Conservation (phyloP, 2,797 vertebrate genomes). For the Mallotus villosus region DNA sequence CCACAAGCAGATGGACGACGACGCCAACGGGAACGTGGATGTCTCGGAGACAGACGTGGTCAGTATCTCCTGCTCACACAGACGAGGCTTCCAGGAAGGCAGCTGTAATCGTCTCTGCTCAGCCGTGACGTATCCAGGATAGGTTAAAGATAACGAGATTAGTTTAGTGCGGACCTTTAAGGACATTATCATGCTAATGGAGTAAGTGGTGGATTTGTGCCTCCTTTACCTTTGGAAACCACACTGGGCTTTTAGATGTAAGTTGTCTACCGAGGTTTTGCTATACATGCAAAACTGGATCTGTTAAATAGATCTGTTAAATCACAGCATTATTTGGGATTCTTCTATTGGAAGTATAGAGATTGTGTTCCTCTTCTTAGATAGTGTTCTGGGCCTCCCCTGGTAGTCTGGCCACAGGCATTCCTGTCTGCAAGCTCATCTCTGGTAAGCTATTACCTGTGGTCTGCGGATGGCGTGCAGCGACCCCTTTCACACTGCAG, state of each 20-base stretch:
- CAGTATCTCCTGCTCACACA: conserved; percentile 49
- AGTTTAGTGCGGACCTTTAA: conserved; percentile 33
- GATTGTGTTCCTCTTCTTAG: background rate
- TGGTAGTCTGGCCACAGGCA: background rate
- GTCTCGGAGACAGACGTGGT: conserved; percentile 94
- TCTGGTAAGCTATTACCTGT: background rate
- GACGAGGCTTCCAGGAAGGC: conserved; percentile 16
- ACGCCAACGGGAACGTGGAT: conserved; percentile 95
- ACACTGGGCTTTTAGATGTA: background rate
- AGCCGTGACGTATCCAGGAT: conserved; percentile 15
- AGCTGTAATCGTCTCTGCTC: conserved; percentile 29
- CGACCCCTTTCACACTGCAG: background rate
- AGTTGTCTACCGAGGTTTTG: background rate
- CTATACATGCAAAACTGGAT: background rate
- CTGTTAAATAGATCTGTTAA: background rate
- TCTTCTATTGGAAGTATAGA: background rate
- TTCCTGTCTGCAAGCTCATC: conserved; percentile 22
- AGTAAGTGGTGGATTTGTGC: conserved; percentile 16
- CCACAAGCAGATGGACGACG: conserved; percentile 98
- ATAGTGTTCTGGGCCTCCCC: conserved; percentile 16
- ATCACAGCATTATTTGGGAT: background rate
- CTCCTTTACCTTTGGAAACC: background rate
- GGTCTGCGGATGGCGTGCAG: background rate
- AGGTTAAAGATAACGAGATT: conserved; percentile 15
- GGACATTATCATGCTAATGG: conserved; percentile 6